A percentile compares a stretch with the other conserved stretches of the same genome.
Evolutionary conservation across 2,113 vertebrate genomes (phyloP).

Genomic region (Chaenogobius annularis): DNA sequence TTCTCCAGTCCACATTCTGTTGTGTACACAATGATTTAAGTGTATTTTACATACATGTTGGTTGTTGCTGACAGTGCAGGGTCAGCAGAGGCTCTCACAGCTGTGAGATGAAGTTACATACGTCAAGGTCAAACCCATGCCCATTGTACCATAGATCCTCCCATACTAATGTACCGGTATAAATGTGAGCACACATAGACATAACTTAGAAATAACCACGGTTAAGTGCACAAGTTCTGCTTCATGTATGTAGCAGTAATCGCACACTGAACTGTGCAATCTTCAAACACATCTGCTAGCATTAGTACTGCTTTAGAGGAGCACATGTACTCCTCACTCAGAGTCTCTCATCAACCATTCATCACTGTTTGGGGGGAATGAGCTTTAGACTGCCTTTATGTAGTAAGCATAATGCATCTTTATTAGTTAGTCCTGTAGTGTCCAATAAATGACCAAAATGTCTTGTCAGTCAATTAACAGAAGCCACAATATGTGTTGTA

Average conservation of each 20-base stretch:
- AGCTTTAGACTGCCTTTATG: background rate
- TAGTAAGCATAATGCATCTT: background rate
- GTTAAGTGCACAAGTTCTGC: slow-evolving; percentile 14
- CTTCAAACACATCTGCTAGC: slow-evolving; percentile 30
- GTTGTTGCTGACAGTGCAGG: background rate
- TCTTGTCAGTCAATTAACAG: background rate
- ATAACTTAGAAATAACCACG: background rate
- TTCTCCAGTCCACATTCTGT: background rate
- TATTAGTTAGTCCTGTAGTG: background rate
- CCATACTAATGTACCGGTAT: background rate
- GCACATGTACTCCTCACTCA: slow-evolving; percentile 14
- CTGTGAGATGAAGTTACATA: slow-evolving; percentile 15
- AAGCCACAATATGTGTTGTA: background rate
- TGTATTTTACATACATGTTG: background rate
- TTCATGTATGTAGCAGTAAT: slow-evolving; percentile 11
- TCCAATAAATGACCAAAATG: background rate
- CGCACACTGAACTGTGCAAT: slow-evolving; percentile 29
- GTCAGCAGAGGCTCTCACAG: slow-evolving; percentile 8
- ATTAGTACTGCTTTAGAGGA: slow-evolving; percentile 29
- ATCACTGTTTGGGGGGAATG: background rate
- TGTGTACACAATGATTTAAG: background rate
- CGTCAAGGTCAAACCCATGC: background rate
- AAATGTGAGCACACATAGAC: background rate
- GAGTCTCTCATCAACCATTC: background rate
- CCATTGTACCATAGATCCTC: slow-evolving; percentile 5